A percentile compares a stretch with the other conserved stretches of the same genome.
phyloP scores from a whole-genome alignment of 2,113 vertebrate genomes.

The Aplodontia rufa region DNA sequence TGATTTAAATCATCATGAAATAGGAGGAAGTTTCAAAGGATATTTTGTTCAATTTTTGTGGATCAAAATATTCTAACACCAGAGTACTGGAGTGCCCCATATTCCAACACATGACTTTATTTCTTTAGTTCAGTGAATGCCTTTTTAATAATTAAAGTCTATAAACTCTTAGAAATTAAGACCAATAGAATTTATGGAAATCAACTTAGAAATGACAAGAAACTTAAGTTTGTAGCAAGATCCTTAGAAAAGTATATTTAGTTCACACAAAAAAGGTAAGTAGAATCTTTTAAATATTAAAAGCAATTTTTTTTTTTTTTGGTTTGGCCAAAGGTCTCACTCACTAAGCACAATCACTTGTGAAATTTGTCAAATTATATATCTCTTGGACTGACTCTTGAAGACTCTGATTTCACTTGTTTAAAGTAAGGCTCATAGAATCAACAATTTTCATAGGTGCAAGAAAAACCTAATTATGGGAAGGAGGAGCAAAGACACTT shows the following conservation, averaged over 20 bases:
- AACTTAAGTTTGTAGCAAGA: not conserved
- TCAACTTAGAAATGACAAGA: not conserved
- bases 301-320: not conserved
- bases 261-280: not conserved
- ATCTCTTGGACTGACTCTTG: not conserved
- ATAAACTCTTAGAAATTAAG: constrained; percentile 6
- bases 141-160: constrained; percentile 15
- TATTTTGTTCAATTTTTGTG: not conserved
- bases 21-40: not conserved
- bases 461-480: not conserved
- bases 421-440: not conserved
- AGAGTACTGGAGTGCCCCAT: not conserved
- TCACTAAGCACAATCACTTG: not conserved
- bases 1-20: not conserved
- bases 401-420: not conserved
- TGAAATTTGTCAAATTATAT: not conserved
- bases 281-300: not conserved
- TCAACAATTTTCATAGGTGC: not conserved
- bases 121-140: not conserved
- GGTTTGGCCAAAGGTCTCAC: not conserved
- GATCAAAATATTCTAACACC: not conserved
- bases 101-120: not conserved
- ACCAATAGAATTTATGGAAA: not conserved
- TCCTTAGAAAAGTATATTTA: not conserved
- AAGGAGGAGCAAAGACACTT: not conserved